Percentiles rank a stretch among this genome's conserved stretches.
These are phyloP conservation scores for Calameuta idolon DNA, from an alignment of 2,888 invertebrate genomes.

Conservation along the genomic window DNA sequence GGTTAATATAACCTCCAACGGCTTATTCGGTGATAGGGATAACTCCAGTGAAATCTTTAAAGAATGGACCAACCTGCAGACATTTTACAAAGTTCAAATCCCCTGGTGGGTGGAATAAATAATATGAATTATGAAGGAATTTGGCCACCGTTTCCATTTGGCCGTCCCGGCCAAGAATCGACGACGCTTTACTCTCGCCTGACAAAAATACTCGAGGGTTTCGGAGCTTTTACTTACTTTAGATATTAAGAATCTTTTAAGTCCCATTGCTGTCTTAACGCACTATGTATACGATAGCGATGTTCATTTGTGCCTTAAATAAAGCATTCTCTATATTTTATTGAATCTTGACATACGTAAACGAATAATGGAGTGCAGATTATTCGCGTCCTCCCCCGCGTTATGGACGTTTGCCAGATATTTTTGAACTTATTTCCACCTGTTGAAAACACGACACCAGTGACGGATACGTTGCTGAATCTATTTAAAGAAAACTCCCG, in stretches of 20 bases:
- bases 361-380: background rate
- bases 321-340: background rate
- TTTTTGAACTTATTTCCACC: background rate
- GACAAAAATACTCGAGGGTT: background rate
- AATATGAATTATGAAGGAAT: background rate
- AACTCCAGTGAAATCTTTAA: background rate
- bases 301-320: background rate
- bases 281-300: background rate
- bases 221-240: background rate
- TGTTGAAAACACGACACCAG: background rate
- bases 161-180: background rate
- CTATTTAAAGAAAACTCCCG: background rate
- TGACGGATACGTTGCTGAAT: background rate
- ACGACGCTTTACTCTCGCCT: background rate
- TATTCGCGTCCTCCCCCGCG: background rate
- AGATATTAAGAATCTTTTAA: background rate
- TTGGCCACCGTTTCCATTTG: background rate
- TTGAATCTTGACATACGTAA: background rate
- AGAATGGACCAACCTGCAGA: background rate
- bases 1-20: slow-evolving; percentile 6
- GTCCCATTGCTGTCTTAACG: background rate
- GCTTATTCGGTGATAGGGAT: background rate
- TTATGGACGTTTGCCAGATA: background rate
- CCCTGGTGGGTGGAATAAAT: background rate
- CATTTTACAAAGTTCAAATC: background rate